Evolutionary conservation across 1,140 invertebrate species (phyloP).

Genomic region (Tyrophagus putrescentiae): DNA sequence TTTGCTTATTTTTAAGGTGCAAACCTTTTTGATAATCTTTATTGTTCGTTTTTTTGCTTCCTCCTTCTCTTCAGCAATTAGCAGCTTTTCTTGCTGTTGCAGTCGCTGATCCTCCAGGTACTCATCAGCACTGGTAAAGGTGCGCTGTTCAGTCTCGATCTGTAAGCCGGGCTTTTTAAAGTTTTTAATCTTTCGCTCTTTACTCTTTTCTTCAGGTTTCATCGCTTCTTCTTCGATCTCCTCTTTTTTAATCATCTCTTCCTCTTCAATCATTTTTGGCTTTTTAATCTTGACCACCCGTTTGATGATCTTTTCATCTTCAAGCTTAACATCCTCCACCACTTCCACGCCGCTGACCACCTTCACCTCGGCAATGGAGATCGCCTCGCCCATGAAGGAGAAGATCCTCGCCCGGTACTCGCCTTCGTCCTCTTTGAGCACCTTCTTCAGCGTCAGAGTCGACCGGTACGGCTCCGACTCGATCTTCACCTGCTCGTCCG

Average conservation of each 20-base stretch:
- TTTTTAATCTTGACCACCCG: constrained; percentile 19
- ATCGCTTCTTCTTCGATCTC: constrained; percentile 19
- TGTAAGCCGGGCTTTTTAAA: too few relatives aligned
- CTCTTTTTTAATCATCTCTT: background rate
- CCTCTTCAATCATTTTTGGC: constrained; percentile 10
- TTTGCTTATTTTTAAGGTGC: too few relatives aligned
- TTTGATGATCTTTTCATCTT: constrained; percentile 14
- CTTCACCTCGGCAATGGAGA: constrained; percentile 13
- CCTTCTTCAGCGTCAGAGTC: background rate
- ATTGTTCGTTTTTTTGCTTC: constrained; percentile 23
- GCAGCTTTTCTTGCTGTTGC: too few relatives aligned
- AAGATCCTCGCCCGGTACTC: constrained; percentile 1
- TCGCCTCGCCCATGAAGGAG: constrained; percentile 1
- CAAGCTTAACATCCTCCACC: constrained; percentile 19
- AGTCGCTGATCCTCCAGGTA: too few relatives aligned
- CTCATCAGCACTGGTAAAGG: too few relatives aligned
- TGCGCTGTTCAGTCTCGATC: too few relatives aligned
- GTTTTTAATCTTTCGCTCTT: constrained; percentile 21
- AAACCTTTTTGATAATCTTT: too few relatives aligned
- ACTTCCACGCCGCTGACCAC: background rate
- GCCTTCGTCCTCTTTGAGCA: constrained; percentile 8
- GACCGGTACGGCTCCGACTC: background rate
- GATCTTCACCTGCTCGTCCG: background rate
- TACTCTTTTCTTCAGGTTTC: constrained; percentile 19
- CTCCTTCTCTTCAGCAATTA: constrained; percentile 24